A percentile compares a stretch with the other conserved stretches of the same genome.
These are phyloP conservation scores for Drosophila neocordata DNA, from an alignment of 1,140 invertebrate genomes.

Conservation along the genomic window DNA sequence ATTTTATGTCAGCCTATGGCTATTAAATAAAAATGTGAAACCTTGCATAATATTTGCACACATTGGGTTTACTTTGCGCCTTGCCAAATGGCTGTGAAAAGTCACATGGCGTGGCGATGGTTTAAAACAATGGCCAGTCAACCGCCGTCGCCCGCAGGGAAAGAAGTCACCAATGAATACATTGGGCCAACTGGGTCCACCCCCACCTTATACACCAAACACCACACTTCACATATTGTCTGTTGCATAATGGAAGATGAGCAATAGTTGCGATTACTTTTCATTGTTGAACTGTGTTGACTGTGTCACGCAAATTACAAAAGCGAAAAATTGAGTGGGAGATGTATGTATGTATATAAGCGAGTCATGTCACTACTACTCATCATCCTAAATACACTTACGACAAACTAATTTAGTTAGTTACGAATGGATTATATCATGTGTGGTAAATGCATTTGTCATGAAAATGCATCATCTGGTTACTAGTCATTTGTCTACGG, in stretches of 20 bases:
- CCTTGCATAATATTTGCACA: conserved; percentile 66
- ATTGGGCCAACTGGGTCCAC: conserved; percentile 14
- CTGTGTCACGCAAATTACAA: conserved; percentile 59
- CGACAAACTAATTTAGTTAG: conserved; percentile 34
- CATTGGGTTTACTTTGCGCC: conserved; percentile 58
- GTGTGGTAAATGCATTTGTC: conserved; percentile 50
- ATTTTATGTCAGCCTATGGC: neutral
- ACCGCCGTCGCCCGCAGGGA: conserved; percentile 23
- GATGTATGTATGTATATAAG: neutral
- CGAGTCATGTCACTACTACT: conserved; percentile 10
- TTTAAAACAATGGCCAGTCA: conserved; percentile 55
- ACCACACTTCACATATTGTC: neutral
- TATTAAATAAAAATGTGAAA: conserved; percentile 27
- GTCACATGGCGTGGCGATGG: conserved; percentile 53
- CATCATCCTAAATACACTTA: conserved; percentile 16
- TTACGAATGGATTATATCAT: conserved; percentile 24
- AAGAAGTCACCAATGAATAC: conserved; percentile 44
- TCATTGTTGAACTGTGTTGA: conserved; percentile 54
- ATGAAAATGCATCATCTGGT: conserved; percentile 32
- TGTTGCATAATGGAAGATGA: conserved; percentile 64
- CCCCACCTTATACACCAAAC: conserved; percentile 5
- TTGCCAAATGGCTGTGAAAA: conserved; percentile 66
- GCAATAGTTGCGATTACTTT: conserved; percentile 69
- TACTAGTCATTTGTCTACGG: conserved; percentile 10
- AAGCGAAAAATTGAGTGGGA: conserved; percentile 16